Evolutionary conservation across 2,888 invertebrate species (phyloP).

Genomic region (Tinea semifulvella): DNA sequence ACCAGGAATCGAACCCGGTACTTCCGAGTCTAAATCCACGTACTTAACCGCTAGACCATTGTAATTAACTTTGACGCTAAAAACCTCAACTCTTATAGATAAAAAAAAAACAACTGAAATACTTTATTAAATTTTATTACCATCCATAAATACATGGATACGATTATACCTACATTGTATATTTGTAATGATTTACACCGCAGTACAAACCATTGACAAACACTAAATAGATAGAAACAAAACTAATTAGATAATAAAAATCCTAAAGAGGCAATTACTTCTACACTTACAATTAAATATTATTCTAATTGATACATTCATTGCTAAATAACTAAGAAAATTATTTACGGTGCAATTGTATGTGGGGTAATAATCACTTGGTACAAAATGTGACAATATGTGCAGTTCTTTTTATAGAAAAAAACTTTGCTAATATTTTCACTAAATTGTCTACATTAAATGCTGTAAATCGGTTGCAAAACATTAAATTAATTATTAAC

Average conservation of each 20-base stretch:
- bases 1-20: too few relatives aligned
- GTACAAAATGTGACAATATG: too few relatives aligned
- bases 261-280: slow-evolving; percentile 44
- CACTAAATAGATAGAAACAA: slow-evolving; percentile 50
- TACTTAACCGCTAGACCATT: too few relatives aligned
- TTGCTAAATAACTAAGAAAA: slow-evolving; percentile 5
- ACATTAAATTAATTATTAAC: neutral
- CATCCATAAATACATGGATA: slow-evolving; percentile 59
- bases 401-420: neutral
- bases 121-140: slow-evolving; percentile 44
- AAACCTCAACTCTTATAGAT: too few relatives aligned
- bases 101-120: slow-evolving; percentile 19
- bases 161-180: slow-evolving; percentile 33
- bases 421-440: neutral
- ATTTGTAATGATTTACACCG: slow-evolving; percentile 33
- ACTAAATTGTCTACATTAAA: slow-evolving; percentile 1
- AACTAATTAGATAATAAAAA: slow-evolving; percentile 33
- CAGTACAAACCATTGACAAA: slow-evolving; percentile 49
- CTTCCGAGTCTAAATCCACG: too few relatives aligned
- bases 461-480: neutral
- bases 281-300: slow-evolving; percentile 45
- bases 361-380: too few relatives aligned
- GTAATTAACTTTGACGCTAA: too few relatives aligned
- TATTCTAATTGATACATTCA: slow-evolving; percentile 24
- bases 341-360: slow-evolving; percentile 1